Base-by-base conservation (phyloP, 1,140 invertebrate species). In the Sogatella furcifera region DNA sequence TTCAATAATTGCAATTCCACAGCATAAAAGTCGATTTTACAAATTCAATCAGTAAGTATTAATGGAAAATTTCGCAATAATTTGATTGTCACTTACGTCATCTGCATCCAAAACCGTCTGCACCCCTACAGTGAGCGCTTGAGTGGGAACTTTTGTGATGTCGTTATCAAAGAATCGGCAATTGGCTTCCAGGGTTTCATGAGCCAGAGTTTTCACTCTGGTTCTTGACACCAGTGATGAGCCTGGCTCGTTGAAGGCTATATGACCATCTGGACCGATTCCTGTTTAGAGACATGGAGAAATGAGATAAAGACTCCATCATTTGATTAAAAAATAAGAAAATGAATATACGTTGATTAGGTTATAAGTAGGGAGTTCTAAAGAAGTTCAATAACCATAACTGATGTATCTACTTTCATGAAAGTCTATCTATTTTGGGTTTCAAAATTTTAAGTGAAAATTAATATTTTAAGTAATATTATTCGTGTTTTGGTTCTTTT, bases 211-310 rank as follows among this genome's bases (percentile, higher is more conserved):
- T 76, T 99, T 99, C 0, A 98, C 88, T 67, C 96, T 81, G 2
- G 97, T 99, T 62, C 95, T 80, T 5, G 95, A 98, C 15, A 88
- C 86, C 63, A 98, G 77, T 54, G 93, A 97, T 5, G 88, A 91
- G 24, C 89, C 97, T 8, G 97, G 97, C 73, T 99, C 97, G 76
- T 99, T 99, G 74, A 99, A 99, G 9, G 97, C 97, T 72, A 99
- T 97, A 74, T 99, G 97, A 10, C 97, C 97, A 80, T 99, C 97
- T n/a, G 93, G 92, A 10, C 95, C 95, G 74, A 98, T 97, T 52
- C 94, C 90, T 89, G 63, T 21, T 3, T 31, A 55, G 52, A 24
- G 55, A 38, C 19, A n/a, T 19, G 5, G 19, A 52, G 9, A 52
- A 21, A 1, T 24, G 10, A 52, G 1, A 21, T 19, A 6, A 8